Evolutionary conservation across 2,113 vertebrate species (phyloP).

Genomic region (Azemiops feae): DNA sequence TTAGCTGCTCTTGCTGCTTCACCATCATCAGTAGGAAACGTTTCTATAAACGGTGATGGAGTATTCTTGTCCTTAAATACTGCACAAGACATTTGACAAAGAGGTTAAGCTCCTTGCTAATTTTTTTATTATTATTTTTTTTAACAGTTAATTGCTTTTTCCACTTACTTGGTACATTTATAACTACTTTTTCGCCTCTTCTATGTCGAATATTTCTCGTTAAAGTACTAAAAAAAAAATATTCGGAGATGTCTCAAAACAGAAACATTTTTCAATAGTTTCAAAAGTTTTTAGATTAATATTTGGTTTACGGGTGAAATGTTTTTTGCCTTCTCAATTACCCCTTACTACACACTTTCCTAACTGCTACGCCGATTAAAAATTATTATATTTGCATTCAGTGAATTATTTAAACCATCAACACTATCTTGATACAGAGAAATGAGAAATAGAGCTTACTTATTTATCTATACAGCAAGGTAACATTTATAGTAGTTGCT

Average conservation of each 20-base stretch:
- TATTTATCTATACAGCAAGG: neutral
- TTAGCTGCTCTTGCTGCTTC: slow-evolving; percentile 81
- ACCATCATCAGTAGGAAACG: slow-evolving; percentile 85
- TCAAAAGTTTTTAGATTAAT: neutral
- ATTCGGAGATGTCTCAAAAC: neutral
- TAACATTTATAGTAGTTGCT: neutral
- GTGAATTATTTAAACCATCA: neutral
- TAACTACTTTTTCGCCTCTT: slow-evolving; percentile 93
- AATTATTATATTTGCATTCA: neutral
- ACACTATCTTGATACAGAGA: neutral
- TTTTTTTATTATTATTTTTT: neutral
- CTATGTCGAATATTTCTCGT: slow-evolving; percentile 95
- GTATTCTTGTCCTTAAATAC: slow-evolving; percentile 95
- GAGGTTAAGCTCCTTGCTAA: slow-evolving; percentile 7
- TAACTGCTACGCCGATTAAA: neutral
- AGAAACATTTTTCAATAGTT: neutral
- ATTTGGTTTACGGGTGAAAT: neutral
- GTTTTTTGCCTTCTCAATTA: neutral
- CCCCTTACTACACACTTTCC: neutral
- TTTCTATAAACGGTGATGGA: slow-evolving; percentile 85
- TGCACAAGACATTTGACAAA: slow-evolving; percentile 58
- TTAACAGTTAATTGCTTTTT: neutral
- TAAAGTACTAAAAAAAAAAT: slow-evolving; percentile 78
- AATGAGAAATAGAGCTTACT: neutral
- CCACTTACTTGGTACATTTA: slow-evolving; percentile 95